phyloP scores from a whole-genome alignment of 2,113 vertebrate species.

The Platysteira castanea region DNA sequence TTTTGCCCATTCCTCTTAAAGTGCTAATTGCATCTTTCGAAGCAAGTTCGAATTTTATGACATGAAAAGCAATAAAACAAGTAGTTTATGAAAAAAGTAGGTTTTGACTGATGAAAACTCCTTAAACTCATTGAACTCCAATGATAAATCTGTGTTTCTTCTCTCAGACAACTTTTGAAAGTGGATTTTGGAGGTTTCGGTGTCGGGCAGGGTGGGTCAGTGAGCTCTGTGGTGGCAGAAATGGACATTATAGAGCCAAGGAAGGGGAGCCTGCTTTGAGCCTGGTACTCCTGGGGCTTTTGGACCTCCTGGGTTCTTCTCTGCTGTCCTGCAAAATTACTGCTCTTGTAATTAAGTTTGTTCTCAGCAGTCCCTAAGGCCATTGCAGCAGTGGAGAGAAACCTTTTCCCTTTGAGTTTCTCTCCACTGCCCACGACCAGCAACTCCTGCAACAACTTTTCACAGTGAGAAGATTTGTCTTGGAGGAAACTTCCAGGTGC shows the following conservation, averaged over 20 bases:
- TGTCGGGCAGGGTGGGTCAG: rapidly evolving
- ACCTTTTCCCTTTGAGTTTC: not conserved
- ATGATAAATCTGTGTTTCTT: not conserved
- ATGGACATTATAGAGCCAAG: not conserved
- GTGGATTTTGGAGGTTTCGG: not conserved
- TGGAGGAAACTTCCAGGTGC: not conserved
- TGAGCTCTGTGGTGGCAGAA: not conserved
- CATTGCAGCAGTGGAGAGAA: not conserved
- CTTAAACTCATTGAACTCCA: not conserved
- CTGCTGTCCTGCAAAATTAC: not conserved
- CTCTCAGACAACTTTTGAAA: not conserved
- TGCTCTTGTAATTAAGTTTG: not conserved
- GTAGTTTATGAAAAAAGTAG: not conserved
- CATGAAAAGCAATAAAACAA: not conserved
- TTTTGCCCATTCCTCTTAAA: not conserved
- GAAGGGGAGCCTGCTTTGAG: not conserved
- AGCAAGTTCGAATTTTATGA: not conserved
- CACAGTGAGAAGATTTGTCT: not conserved
- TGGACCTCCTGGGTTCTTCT: not conserved
- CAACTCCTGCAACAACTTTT: not conserved
- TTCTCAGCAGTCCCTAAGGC: not conserved
- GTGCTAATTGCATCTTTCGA: not conserved
- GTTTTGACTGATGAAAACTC: not conserved
- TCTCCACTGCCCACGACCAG: not conserved
- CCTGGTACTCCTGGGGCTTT: not conserved